A percentile compares a stretch with the other conserved stretches of the same genome.
Evolutionary conservation across 2,113 vertebrate species (phyloP).

Genomic region (Mandrillus leucophaeus): DNA sequence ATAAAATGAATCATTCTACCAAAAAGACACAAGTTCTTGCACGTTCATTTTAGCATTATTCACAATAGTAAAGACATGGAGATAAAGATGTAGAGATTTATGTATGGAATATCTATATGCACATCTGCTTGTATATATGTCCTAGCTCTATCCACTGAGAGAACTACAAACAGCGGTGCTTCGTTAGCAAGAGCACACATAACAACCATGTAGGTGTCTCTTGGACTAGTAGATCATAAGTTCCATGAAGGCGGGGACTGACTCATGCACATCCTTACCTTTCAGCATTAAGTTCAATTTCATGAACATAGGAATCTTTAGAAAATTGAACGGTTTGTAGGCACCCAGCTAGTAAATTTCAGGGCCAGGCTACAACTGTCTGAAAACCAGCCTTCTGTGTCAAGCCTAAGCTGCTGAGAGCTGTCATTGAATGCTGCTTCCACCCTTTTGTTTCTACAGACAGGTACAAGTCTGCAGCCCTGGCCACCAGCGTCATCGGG

Average conservation of each 20-base stretch:
- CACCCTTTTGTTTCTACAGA: background rate
- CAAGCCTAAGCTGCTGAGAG: background rate
- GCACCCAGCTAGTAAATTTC: background rate
- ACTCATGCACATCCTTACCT: background rate
- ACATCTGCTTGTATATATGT: background rate
- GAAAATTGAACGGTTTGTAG: background rate
- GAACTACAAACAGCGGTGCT: background rate
- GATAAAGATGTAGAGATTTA: background rate
- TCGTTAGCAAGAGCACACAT: background rate
- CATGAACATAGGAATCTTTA: background rate
- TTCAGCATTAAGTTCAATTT: background rate
- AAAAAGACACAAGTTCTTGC: too few relatives aligned
- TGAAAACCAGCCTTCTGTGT: background rate
- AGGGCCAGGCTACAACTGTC: background rate
- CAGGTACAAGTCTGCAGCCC: constrained; percentile 81
- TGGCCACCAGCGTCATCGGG: constrained; percentile 78
- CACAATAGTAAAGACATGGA: too few relatives aligned
- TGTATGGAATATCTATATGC: background rate
- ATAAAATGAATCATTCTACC: too few relatives aligned
- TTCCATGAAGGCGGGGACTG: background rate
- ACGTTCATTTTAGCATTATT: too few relatives aligned
- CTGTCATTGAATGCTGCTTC: background rate
- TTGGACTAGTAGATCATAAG: background rate
- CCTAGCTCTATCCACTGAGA: background rate
- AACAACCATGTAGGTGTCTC: background rate